Conservation (phyloP, 2,797 vertebrate species). For the Tarsius wallacei region DNA sequence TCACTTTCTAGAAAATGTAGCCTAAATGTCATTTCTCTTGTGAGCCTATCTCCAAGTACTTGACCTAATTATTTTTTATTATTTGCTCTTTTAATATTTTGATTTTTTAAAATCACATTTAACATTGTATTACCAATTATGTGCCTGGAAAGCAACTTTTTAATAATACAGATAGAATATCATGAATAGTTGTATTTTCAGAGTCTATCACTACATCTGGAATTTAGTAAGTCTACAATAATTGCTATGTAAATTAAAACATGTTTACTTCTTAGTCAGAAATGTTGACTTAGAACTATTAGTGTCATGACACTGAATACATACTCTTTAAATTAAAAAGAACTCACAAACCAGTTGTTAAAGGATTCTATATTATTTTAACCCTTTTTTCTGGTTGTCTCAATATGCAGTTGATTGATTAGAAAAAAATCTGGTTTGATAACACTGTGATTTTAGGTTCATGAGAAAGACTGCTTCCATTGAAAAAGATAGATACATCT, state of each 20-base stretch:
- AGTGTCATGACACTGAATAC: neutral
- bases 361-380: neutral
- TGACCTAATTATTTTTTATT: neutral
- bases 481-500: neutral
- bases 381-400: neutral
- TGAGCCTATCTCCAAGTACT: neutral
- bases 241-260: constrained; percentile 4
- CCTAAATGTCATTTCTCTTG: neutral
- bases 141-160: constrained; percentile 12
- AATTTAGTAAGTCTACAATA: constrained; percentile 15
- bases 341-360: neutral
- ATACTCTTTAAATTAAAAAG: neutral
- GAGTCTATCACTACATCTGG: neutral
- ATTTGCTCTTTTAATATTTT: neutral
- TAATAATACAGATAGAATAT: neutral
- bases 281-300: neutral
- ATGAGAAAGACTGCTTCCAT: neutral
- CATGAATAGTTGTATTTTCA: neutral
- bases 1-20: constrained; percentile 7
- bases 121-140: neutral
- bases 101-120: constrained; percentile 34
- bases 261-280: neutral
- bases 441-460: neutral
- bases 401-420: neutral
- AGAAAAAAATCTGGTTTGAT: neutral